phyloP scores from a whole-genome alignment of 2,888 invertebrate genomes.

The Lasioglossum figueresi region DNA sequence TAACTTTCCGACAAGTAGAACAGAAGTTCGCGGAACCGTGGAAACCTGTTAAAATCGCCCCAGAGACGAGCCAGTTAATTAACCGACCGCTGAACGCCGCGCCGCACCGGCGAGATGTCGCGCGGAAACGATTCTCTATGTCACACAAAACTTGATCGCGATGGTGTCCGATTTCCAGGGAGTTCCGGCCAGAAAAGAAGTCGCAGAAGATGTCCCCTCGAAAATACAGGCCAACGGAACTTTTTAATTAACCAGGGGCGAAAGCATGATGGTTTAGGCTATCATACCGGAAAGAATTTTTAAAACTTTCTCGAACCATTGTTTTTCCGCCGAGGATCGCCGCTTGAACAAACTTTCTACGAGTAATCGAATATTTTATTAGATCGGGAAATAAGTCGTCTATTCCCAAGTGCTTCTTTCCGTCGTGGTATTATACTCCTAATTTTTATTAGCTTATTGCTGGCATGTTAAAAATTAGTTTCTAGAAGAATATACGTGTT shows the following conservation, averaged over 20 bases:
- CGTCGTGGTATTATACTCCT: too few species aligned
- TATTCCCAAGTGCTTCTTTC: background rate
- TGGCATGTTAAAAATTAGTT: too few species aligned
- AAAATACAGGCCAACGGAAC: background rate
- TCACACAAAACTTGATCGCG: slow-evolving; percentile 10
- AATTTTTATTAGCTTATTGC: too few species aligned
- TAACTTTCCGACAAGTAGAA: slow-evolving; percentile 11
- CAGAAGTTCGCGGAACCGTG: background rate
- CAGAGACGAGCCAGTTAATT: slow-evolving; percentile 4
- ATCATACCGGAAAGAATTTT: background rate
- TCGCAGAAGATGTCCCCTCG: background rate
- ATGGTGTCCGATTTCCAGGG: background rate
- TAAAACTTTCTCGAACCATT: background rate
- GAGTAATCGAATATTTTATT: background rate
- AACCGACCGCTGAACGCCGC: background rate
- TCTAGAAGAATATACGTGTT: too few species aligned
- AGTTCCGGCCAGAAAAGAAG: background rate
- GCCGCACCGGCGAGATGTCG: background rate
- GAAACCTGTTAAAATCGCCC: slow-evolving; percentile 4
- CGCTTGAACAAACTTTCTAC: background rate
- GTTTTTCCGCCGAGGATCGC: background rate
- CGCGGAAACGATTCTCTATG: slow-evolving; percentile 5
- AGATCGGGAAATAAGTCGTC: background rate
- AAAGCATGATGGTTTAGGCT: background rate
- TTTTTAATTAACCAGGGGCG: slow-evolving; percentile 3